Evolutionary conservation across 2,113 vertebrate species (phyloP), one percentile per base, ranked within the genome.

Genomic region (Phalacrocorax pelagicus): DNA sequence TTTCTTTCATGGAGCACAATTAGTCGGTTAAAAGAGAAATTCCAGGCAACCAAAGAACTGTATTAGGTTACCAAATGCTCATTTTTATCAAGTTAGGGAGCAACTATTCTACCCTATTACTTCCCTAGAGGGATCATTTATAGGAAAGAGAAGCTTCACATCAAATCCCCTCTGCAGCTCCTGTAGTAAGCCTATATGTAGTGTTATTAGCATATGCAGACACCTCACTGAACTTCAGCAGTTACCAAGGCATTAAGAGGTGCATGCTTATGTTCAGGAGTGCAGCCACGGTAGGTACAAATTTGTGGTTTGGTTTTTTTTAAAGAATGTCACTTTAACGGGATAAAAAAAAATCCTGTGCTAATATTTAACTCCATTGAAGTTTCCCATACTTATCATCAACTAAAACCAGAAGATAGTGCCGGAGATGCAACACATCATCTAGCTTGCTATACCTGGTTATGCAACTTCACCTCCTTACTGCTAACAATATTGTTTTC

Each of bases 391-490:
- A 92, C 36, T 36, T 82, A 55, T 18, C 46, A 85, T 21, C 57
- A 82, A 21, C 26, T 57, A n/a, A 90, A 79, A 10, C 20, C 13
- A 55, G 38, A 55, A 47, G 52, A 65, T 4, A 58, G 47, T 10
- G 44, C 47, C 38, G 62, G 58, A 83, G 36, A 82, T 47, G 52
- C 52, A 74, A 57, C 23, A 21, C 86, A 75, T 59, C 22, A 46
- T 10, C 16, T 34, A 59, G 74, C 61, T 44, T 5, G 11, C 65
- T 94, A 11, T 42, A 38, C 59, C 61, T 34, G 36, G 85, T 95
- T 94, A 97, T 4, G 17, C 90, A 95, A 92, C 82, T 72, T 82
- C 85, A 71, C 38, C 65, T 92, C 62, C 75, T 81, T 15, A 20
- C 44, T 55, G 91, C 52, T 88, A 75, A 65, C 55, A 52, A 17